Conservation (phyloP, 2,797 vertebrate species). For the Glyptemys insculpta region DNA sequence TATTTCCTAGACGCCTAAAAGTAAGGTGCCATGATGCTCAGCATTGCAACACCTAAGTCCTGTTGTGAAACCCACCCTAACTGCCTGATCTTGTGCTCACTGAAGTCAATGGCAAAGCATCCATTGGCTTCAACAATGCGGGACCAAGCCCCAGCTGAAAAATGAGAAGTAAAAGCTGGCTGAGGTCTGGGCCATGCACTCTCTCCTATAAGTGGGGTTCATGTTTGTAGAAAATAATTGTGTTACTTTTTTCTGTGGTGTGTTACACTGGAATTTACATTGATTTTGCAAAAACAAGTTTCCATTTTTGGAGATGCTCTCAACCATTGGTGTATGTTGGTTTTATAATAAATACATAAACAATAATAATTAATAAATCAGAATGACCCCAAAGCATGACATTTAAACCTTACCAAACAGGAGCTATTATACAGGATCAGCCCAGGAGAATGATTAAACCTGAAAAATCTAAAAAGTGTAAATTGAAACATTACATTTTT, state of each 20-base stretch:
- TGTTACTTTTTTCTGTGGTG: constrained; percentile 41
- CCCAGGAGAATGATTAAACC: neutral
- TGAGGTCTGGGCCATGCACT: constrained; percentile 20
- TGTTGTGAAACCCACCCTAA: too few relatives aligned
- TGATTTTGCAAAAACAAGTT: constrained; percentile 46
- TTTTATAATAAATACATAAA: neutral
- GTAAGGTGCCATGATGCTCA: too few relatives aligned
- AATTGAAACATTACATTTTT: too few relatives aligned
- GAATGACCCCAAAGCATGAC: neutral
- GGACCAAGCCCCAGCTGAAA: neutral
- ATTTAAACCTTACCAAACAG: neutral
- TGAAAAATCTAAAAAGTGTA: too few relatives aligned
- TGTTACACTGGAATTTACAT: constrained; percentile 31
- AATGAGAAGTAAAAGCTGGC: constrained; percentile 22
- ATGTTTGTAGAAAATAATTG: neutral
- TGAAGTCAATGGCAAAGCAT: neutral
- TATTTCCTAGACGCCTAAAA: too few relatives aligned
- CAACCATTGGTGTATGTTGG: neutral
- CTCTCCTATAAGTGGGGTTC: neutral
- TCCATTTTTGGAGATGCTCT: constrained; percentile 2
- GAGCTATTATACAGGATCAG: neutral
- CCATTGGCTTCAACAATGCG: neutral
- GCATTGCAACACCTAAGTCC: too few relatives aligned
- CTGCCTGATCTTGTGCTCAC: neutral
- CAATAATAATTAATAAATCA: neutral